Evolutionary conservation across 2,113 vertebrate species (phyloP).

Genomic region (Platichthys stellatus): DNA sequence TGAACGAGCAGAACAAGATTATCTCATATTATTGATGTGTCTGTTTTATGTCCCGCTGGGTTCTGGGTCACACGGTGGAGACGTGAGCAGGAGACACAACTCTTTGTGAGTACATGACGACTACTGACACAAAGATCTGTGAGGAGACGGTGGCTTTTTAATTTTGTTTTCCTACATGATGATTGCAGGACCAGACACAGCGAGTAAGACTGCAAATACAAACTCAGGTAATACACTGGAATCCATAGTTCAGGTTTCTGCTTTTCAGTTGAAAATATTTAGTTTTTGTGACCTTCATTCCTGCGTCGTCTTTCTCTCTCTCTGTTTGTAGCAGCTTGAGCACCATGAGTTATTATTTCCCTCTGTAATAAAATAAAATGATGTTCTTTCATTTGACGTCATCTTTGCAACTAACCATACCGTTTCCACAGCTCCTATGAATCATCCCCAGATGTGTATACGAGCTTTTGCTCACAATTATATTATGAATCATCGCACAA

Average conservation of each 20-base stretch:
- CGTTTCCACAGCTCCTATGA: slow-evolving; percentile 21
- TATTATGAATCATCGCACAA: slow-evolving; percentile 14
- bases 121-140: neutral
- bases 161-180: neutral
- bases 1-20: slow-evolving; percentile 21
- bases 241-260: neutral
- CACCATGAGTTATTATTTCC: too few relatives aligned
- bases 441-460: slow-evolving; percentile 41
- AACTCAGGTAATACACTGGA: slow-evolving; percentile 41
- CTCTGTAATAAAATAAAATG: too few relatives aligned
- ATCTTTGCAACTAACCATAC: neutral
- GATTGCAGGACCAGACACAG: slow-evolving; percentile 25
- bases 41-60: slow-evolving; percentile 4
- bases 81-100: slow-evolving; percentile 3
- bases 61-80: slow-evolving; percentile 1
- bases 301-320: too few relatives aligned
- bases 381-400: neutral
- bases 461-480: neutral
- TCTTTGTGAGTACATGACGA: slow-evolving; percentile 1
- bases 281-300: neutral
- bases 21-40: slow-evolving; percentile 27
- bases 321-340: too few relatives aligned
- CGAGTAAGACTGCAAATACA: neutral
- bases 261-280: neutral
- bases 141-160: neutral